Percentiles rank a stretch among this genome's conserved stretches.
Conservation (phyloP, 23 tunicate genomes). For the Aplidium turbinatum region DNA sequence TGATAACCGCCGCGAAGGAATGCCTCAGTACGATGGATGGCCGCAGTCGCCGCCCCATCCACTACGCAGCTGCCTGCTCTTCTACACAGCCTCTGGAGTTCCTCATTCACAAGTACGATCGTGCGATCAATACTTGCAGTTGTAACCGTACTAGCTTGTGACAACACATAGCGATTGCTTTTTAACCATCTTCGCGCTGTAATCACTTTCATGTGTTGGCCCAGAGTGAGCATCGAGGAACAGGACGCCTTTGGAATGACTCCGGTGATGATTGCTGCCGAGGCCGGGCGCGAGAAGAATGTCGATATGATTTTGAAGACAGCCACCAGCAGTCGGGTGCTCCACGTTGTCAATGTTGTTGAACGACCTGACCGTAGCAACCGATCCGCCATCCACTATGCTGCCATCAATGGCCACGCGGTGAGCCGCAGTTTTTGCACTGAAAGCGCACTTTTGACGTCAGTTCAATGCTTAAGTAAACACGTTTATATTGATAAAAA, state of each 20-base stretch:
- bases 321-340: constrained; percentile 43
- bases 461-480: too few species aligned
- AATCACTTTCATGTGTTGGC: neutral
- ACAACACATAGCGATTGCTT: neutral
- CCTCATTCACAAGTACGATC: constrained; percentile 58
- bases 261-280: constrained; percentile 95
- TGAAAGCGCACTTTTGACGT: too few species aligned
- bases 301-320: constrained; percentile 64
- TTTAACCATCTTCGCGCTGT: neutral
- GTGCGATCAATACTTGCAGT: too few species aligned
- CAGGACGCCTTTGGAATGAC: constrained; percentile 95
- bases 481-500: too few species aligned
- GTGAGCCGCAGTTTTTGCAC: too few species aligned
- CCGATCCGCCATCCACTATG: constrained; percentile 88
- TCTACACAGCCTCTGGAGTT: constrained; percentile 71
- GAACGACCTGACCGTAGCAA: constrained; percentile 94
- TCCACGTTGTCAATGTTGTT: constrained; percentile 68
- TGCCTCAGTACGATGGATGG: constrained; percentile 87
- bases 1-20: constrained; percentile 69
- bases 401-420: constrained; percentile 94
- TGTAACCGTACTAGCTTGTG: too few species aligned
- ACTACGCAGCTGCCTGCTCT: constrained; percentile 93
- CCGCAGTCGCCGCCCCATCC: constrained; percentile 86
- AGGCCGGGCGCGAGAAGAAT: constrained; percentile 80
- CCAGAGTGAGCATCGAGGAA: constrained; percentile 92